Base-by-base conservation (phyloP, 2,797 vertebrate species). In the Sciaenops ocellatus region DNA sequence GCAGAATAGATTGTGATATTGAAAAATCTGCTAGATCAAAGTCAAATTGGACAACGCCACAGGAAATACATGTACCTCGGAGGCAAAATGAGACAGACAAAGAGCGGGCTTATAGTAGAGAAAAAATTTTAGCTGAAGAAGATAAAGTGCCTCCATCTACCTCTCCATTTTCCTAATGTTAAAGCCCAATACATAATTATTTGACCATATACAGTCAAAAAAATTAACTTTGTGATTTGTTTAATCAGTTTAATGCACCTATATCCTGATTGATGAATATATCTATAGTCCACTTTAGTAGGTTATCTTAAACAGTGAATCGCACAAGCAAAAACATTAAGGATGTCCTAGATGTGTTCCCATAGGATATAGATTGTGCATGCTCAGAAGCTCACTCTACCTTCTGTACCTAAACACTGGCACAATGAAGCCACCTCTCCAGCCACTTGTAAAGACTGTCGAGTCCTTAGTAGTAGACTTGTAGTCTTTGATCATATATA, bases 1-100 rank as follows among this genome's bases (percentile, higher is more conserved):
- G 50, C 30, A 64, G 38, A 61, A 65, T 42, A 64, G 59, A 65
- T 64, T 64, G 55, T 72, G 50, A 72, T 67, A 57, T n/a, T 62
- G 42, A 79, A 86, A 76, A 79, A 65, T 76, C 59, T 67, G 54
- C 20, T 11, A 38, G 62, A 85, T 90, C 79, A 89, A 73, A 90
- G 71, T 72, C 34, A 72, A 68, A 76, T 15, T 73, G 75, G 60
- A 79, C 57, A 75, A 60, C 54, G 48, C 56, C 56, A 73, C 62
- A 71, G 34, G 75, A 84, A 84, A 78, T 9, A 60, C 42, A 74
- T 30, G 30, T 0, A 20, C 52, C 79, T 73, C 10, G 0, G 6
- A 70, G 66, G 56, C 59, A 72, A 24, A 65, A 46, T 52, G 20
- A 69, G 52, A 16, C 11, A 47, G 54, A 68, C 34, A 70, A 46